phyloP scores from a whole-genome alignment of 2,888 invertebrate genomes.

The Drosophila setosimentum region DNA sequence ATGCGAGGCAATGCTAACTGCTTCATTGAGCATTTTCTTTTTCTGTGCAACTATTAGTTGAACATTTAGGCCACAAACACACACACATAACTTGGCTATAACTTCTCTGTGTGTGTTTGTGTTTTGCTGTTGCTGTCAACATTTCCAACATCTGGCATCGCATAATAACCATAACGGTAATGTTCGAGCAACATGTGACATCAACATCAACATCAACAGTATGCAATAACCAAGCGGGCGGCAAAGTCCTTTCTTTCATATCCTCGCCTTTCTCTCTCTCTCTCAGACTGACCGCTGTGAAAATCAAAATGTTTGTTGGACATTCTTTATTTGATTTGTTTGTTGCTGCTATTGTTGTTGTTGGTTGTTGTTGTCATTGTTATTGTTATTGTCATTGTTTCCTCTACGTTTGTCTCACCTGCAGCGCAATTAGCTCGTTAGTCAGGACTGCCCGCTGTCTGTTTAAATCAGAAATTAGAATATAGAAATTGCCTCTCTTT shows the following conservation, averaged over 20 bases:
- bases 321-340: slow-evolving; percentile 29
- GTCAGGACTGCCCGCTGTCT: slow-evolving; percentile 44
- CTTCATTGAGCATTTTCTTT: not conserved
- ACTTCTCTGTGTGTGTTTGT: not conserved
- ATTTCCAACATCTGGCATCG: slow-evolving; percentile 41
- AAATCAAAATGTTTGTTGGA: slow-evolving; percentile 35
- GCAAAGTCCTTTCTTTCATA: slow-evolving; percentile 4
- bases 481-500: not conserved
- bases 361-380: slow-evolving; percentile 3
- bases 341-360: slow-evolving; percentile 14
- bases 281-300: slow-evolving; percentile 32
- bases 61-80: not conserved
- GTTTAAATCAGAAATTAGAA: not conserved
- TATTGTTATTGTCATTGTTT: slow-evolving; percentile 5
- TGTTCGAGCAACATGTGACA: slow-evolving; percentile 72
- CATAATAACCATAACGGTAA: slow-evolving; percentile 62
- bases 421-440: slow-evolving; percentile 49
- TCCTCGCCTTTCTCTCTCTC: not conserved
- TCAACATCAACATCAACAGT: not conserved
- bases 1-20: no score
- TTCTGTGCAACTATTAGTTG: not conserved
- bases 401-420: slow-evolving; percentile 51
- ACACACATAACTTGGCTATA: not conserved
- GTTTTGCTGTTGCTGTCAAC: slow-evolving; percentile 4
- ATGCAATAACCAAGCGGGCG: slow-evolving; percentile 39